These are phyloP conservation scores for Leptothorax acervorum DNA, from an alignment of 2,888 invertebrate genomes.

Conservation along the genomic window DNA sequence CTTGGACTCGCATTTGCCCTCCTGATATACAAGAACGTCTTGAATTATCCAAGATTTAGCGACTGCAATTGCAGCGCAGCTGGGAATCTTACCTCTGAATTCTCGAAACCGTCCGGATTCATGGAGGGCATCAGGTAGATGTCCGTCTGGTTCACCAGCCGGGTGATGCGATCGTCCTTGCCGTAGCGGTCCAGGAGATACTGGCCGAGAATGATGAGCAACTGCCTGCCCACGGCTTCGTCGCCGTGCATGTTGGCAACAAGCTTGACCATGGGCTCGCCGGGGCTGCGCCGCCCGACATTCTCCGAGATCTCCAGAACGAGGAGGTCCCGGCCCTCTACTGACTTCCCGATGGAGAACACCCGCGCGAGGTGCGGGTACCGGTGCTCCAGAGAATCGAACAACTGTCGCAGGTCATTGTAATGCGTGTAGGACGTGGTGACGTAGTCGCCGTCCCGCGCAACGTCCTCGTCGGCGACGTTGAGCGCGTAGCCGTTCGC, in stretches of 20 bases:
- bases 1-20: conserved; percentile 92
- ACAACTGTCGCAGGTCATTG: conserved; percentile 89
- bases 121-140: conserved; percentile 98
- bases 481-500: conserved; percentile 55
- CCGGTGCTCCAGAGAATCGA: conserved; percentile 88
- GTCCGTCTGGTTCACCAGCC: conserved; percentile 94
- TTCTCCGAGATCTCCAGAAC: conserved; percentile 93
- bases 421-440: conserved; percentile 89
- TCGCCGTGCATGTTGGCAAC: conserved; percentile 99
- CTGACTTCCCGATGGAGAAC: conserved; percentile 93
- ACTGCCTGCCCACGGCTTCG: conserved; percentile 94
- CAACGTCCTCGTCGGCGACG: conserved; percentile 17
- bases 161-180: conserved; percentile 89
- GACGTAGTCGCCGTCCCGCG: conserved; percentile 77
- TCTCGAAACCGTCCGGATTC: conserved; percentile 98
- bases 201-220: conserved; percentile 93
- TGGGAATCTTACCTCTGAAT: conserved; percentile 88
- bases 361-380: conserved; percentile 91
- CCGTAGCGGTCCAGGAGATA: conserved; percentile 93
- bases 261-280: conserved; percentile 96
- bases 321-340: conserved; percentile 92
- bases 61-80: too few species aligned
- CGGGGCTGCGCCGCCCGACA: conserved; percentile 87
- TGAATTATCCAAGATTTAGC: background rate
- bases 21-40: conserved; percentile 86